Evolutionary conservation across 2,888 invertebrate species (phyloP).

Genomic region (Copidosoma aretas): DNA sequence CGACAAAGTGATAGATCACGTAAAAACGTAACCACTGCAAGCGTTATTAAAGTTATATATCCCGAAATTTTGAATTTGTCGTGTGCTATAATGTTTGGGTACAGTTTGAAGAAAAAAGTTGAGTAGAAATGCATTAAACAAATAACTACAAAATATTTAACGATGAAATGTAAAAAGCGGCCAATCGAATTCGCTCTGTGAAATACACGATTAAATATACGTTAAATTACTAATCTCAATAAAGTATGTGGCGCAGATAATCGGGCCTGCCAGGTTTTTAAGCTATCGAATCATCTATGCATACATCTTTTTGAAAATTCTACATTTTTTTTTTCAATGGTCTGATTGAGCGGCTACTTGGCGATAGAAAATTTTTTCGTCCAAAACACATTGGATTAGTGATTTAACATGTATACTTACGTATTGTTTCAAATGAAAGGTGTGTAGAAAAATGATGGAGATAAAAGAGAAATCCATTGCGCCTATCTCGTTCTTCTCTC

Average conservation of each 20-base stretch:
- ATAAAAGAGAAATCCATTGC: conserved; percentile 29
- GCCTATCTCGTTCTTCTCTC: conserved; percentile 42
- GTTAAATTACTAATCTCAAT: conserved; percentile 9
- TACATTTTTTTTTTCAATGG: too few relatives aligned
- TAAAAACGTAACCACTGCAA: not conserved
- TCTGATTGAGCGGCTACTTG: too few relatives aligned
- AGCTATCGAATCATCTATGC: too few relatives aligned
- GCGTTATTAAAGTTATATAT: not conserved
- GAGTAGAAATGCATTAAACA: too few relatives aligned
- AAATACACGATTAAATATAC: conserved; percentile 40
- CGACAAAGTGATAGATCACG: not conserved
- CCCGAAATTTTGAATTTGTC: too few relatives aligned
- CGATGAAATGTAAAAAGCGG: conserved; percentile 35
- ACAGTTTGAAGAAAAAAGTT: not conserved
- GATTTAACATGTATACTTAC: too few relatives aligned
- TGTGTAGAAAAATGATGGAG: conserved; percentile 8
- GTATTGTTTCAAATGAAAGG: not conserved
- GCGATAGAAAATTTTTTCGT: too few relatives aligned
- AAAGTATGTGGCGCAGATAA: conserved; percentile 17
- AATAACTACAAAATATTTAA: conserved; percentile 17
- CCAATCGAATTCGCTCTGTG: conserved; percentile 42
- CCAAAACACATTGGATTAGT: too few relatives aligned
- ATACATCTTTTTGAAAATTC: too few relatives aligned
- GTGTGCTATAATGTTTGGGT: conserved; percentile 25
- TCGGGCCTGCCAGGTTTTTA: too few relatives aligned